These are phyloP conservation scores for Pyrrhosoma nymphula DNA, from an alignment of 2,888 invertebrate genomes.

Conservation along the genomic window DNA sequence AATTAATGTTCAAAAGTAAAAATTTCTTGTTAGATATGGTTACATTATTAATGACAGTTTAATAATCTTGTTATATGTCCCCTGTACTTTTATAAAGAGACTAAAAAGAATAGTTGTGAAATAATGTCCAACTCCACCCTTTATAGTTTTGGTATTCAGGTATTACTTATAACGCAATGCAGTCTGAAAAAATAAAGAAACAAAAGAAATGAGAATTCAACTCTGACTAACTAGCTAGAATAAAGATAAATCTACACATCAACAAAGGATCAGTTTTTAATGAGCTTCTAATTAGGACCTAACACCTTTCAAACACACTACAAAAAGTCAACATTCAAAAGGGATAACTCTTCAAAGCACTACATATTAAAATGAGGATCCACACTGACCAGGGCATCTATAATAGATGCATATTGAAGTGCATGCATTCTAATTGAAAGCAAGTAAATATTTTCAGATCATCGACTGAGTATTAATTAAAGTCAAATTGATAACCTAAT, in stretches of 20 bases:
- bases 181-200: slow-evolving; percentile 37
- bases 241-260: not conserved
- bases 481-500: too few species aligned
- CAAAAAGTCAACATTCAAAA: too few species aligned
- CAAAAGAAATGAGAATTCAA: not conserved
- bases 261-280: not conserved
- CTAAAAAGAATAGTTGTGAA: slow-evolving; percentile 19
- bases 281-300: too few species aligned
- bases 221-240: not conserved
- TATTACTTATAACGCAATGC: slow-evolving; percentile 50
- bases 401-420: too few species aligned
- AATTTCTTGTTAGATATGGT: slow-evolving; percentile 7
- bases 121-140: slow-evolving; percentile 8
- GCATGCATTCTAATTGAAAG: too few species aligned
- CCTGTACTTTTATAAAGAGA: slow-evolving; percentile 7
- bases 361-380: too few species aligned
- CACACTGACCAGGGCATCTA: too few species aligned
- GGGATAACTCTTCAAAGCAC: too few species aligned
- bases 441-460: too few species aligned
- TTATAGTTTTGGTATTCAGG: slow-evolving; percentile 43
- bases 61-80: slow-evolving; percentile 1
- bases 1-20: not conserved
- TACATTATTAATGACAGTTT: slow-evolving; percentile 8
- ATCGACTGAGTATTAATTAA: too few species aligned
- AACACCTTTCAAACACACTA: too few species aligned